A percentile compares a stretch with the other conserved stretches of the same genome.
Conservation (phyloP, 2,888 invertebrate genomes). For the Aporophyla lueneburgensis region DNA sequence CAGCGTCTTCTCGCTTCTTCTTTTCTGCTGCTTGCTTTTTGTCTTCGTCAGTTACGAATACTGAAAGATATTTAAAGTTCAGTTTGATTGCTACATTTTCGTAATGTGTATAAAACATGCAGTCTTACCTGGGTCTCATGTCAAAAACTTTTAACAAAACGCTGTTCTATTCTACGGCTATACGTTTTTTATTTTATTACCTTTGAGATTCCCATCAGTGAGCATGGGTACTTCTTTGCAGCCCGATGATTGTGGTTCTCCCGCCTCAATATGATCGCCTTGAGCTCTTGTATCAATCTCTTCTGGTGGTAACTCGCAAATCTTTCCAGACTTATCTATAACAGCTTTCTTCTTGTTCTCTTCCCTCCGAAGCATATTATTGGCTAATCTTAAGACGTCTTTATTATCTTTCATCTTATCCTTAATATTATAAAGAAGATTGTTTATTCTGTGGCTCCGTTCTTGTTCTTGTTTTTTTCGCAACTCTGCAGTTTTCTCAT, state of each 20-base stretch:
- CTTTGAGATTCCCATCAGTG: conserved; percentile 33
- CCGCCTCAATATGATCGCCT: conserved; percentile 75
- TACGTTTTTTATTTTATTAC: conserved; percentile 20
- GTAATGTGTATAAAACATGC: neutral
- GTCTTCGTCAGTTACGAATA: conserved; percentile 52
- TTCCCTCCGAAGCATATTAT: conserved; percentile 82
- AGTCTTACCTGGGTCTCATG: neutral
- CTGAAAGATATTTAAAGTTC: conserved; percentile 37
- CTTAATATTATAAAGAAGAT: conserved; percentile 83
- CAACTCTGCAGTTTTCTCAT: conserved; percentile 72
- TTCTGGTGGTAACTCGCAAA: conserved; percentile 63
- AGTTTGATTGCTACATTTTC: neutral
- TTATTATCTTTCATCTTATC: conserved; percentile 87
- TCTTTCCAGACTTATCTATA: conserved; percentile 63
- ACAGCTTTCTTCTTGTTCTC: conserved; percentile 74
- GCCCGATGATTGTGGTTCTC: conserved; percentile 25
- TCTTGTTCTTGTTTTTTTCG: conserved; percentile 76
- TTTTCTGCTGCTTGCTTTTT: conserved; percentile 69
- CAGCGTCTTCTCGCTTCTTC: conserved; percentile 74
- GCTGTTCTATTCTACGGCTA: neutral
- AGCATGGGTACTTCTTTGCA: conserved; percentile 25
- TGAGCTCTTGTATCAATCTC: conserved; percentile 78
- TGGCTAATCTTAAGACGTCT: conserved; percentile 83
- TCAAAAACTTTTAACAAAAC: neutral
- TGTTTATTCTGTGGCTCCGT: conserved; percentile 80